These are phyloP conservation scores for Hirtodrosophila cameraria DNA, from an alignment of 2,888 invertebrate genomes.

Conservation along the genomic window DNA sequence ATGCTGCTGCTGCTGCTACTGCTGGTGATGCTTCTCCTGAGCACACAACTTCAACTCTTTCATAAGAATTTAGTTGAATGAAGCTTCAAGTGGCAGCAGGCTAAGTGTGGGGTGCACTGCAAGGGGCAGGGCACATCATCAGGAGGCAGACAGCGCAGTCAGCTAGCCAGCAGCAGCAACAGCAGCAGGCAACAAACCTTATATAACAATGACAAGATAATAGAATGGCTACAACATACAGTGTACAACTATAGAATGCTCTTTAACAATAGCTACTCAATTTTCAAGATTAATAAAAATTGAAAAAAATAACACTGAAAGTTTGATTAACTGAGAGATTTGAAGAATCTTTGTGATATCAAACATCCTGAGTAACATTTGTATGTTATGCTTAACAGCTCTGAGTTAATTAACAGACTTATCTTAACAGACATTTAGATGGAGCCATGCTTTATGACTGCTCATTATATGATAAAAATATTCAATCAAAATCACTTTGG, in stretches of 20 bases:
- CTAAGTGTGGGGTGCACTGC: not conserved
- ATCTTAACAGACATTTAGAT: too few species aligned
- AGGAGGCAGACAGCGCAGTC: conserved; percentile 1
- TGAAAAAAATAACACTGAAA: not conserved
- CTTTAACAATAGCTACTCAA: conserved; percentile 44
- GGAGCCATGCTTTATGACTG: too few species aligned
- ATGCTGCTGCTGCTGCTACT: conserved; percentile 8
- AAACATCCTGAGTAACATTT: not conserved
- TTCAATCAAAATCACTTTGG: too few species aligned
- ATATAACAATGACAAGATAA: conserved; percentile 74
- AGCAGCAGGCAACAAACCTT: conserved; percentile 22
- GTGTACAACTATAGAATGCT: conserved; percentile 41
- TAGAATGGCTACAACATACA: conserved; percentile 40
- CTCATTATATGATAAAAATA: too few species aligned
- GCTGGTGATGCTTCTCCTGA: conserved; percentile 35
- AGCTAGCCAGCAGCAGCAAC: not conserved
- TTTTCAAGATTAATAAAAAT: conserved; percentile 30
- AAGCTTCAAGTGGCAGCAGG: conserved; percentile 66
- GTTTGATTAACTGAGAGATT: conserved; percentile 21
- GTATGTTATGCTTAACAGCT: too few species aligned
- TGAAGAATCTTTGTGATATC: not conserved
- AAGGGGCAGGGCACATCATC: not conserved
- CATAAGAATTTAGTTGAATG: conserved; percentile 76
- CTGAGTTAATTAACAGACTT: too few species aligned
- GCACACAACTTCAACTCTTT: conserved; percentile 73